Evolutionary conservation across 2,797 vertebrate species (phyloP).

Genomic region (Halcyon smyrnensis): DNA sequence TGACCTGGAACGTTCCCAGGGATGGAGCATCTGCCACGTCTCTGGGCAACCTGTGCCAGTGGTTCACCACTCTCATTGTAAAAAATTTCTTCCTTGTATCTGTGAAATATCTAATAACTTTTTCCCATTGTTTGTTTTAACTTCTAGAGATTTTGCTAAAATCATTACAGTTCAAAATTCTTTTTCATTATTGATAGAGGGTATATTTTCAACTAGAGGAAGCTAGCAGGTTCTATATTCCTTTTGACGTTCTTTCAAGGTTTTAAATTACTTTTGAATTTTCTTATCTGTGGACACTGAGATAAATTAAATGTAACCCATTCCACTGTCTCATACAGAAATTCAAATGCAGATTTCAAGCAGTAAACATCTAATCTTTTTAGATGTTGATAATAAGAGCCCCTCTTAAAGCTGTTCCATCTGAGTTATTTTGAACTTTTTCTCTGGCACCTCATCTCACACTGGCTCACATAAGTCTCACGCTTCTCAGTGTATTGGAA

Average conservation of each 20-base stretch:
- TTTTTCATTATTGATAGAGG: background rate
- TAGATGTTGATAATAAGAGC: background rate
- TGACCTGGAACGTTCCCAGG: background rate
- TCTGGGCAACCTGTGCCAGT: background rate
- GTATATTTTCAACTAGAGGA: background rate
- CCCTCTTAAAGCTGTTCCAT: background rate
- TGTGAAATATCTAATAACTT: background rate
- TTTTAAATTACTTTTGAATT: background rate
- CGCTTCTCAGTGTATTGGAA: background rate
- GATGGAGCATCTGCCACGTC: too few species aligned
- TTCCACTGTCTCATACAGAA: background rate
- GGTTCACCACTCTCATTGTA: too few species aligned
- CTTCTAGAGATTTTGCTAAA: background rate
- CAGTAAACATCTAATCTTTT: background rate
- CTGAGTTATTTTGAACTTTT: background rate
- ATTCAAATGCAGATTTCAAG: background rate
- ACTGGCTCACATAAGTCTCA: background rate
- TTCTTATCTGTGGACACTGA: background rate
- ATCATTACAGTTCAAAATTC: background rate
- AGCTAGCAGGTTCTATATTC: background rate
- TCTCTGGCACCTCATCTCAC: conserved; percentile 5
- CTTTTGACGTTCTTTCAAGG: background rate
- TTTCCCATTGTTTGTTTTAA: background rate
- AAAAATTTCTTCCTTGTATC: too few species aligned
- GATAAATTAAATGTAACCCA: background rate